Base-by-base conservation (phyloP, 2,888 invertebrate species). In the Lepidonotus clava region DNA sequence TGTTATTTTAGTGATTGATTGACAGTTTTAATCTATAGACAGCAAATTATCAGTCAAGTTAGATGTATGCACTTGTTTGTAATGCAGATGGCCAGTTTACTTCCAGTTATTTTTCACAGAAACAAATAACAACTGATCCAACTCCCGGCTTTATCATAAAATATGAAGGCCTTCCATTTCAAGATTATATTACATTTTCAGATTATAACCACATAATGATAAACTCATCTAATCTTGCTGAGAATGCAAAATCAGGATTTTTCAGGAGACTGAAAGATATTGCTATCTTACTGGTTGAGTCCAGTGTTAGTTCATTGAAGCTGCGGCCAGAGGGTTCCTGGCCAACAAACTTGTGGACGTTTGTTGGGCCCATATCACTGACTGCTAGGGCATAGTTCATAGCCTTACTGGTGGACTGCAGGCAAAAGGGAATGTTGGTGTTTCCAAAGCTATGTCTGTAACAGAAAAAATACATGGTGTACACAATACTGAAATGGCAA, bases 191-290 rank as follows among this genome's bases (percentile, higher is more conserved):
- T 38, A 80, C n/a, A n/a, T 11, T 40, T 77, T 18, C 56, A 84
- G 8, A 56, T 36, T 11, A 66, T 24, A 5, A 66, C n/a, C 56
- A 36, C 4, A 46, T 67, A 61, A 18, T 32, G n/a, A n/a, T n/a
- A n/a, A n/a, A n/a, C n/a, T n/a, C n/a, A n/a, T n/a, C n/a, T n/a
- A n/a, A n/a, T n/a, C n/a, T n/a, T n/a, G n/a, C n/a, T n/a, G n/a
- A n/a, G n/a, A n/a, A n/a, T n/a, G n/a, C n/a, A n/a, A n/a, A n/a
- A n/a, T n/a, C 99, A n/a, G 99, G 98, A 94, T 99, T 99, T 90
- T 99, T 98, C 98, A 99, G 98, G 0, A 99, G 99, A 95, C 99
- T 99, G 95, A 99, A 99, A 0, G 99, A 99, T 94, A 98, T 98
- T 95, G 98, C 98, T 98, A 95, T 84, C 97, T 95, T 95, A 98